Evolutionary conservation across 2,113 vertebrate genomes (phyloP).

Genomic region (Triplophysa tibetana): DNA sequence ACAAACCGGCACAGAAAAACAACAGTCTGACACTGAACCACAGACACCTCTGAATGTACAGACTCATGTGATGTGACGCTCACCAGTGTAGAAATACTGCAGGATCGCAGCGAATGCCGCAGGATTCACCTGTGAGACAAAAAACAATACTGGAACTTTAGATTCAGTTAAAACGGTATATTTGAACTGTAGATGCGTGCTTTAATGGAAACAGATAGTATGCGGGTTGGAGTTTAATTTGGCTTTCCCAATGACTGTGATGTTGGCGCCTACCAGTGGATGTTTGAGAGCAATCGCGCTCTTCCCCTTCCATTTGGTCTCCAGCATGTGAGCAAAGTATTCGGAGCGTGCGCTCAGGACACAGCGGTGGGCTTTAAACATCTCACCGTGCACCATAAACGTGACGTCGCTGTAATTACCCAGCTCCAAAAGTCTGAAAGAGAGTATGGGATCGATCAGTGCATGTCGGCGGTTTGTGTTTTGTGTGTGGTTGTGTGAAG

Average conservation of each 20-base stretch:
- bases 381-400: slow-evolving; percentile 90
- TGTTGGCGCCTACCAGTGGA: slow-evolving; percentile 81
- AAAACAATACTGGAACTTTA: too few species aligned
- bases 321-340: slow-evolving; percentile 95
- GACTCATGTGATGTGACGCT: slow-evolving; percentile 32
- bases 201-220: too few species aligned
- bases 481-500: not conserved
- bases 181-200: not conserved
- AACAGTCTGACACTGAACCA: not conserved
- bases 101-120: slow-evolving; percentile 90
- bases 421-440: slow-evolving; percentile 87
- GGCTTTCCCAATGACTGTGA: not conserved
- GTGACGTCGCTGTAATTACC: slow-evolving; percentile 86
- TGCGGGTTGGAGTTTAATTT: too few species aligned
- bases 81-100: slow-evolving; percentile 96
- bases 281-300: slow-evolving; percentile 88
- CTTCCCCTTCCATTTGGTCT: slow-evolving; percentile 93
- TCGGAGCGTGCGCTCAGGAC: slow-evolving; percentile 86
- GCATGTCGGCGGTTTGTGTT: not conserved
- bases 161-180: not conserved
- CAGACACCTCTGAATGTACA: not conserved
- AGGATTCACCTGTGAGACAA: slow-evolving; percentile 82
- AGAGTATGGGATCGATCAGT: not conserved
- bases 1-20: not conserved
- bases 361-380: slow-evolving; percentile 86